Base-by-base conservation (phyloP, 1,140 invertebrate species). In the Melipona quadrifasciata region DNA sequence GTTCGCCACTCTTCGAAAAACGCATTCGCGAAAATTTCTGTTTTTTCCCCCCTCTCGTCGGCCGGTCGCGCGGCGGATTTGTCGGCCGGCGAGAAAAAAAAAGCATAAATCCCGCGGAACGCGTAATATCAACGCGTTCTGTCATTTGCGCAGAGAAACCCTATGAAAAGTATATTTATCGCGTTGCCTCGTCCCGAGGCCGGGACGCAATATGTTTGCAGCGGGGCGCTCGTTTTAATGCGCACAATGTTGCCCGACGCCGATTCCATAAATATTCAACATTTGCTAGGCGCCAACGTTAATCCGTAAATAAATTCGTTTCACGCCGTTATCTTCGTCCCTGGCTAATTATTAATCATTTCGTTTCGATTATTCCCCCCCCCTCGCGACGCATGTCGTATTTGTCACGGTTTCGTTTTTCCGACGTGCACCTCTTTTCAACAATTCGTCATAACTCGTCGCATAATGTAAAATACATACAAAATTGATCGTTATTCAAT, bases 191-290 rank as follows among this genome's bases (percentile, higher is more conserved):
- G 53, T 74, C 17, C 11, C 72, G 19, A 34, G 11, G 8, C n/a
- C 6, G 27, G 17, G 39, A 31, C 2, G 1, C 51, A 74, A 74
- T 74, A 74, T 27, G 71, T 74, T 74, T 57, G 5, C 72, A 16
- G 12, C 11, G 12, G 17, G 11, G 5, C 19, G 53, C 2, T 55
- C 21, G 72, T 57, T 74, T 47, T 74, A 74, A 57, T 31, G 72
- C 12, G 12, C 19, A 31, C 72, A 74, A 74, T 57, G 53, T 74
- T 55, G 53, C 53, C 1, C 39, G 39, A 47, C 27, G 21, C 12
- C 12, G 72, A 74, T 74, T 74, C 21, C 51, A 74, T 74, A 74
- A 74, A 74, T 74, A 74, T 74, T 74, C 72, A 74, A 74, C 53
- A 31, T 74, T 34, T 21, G 27, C 53, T 34, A 74, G 53, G 21